Evolutionary conservation across 2,113 vertebrate genomes (phyloP).

Genomic region (Cettia cetti): DNA sequence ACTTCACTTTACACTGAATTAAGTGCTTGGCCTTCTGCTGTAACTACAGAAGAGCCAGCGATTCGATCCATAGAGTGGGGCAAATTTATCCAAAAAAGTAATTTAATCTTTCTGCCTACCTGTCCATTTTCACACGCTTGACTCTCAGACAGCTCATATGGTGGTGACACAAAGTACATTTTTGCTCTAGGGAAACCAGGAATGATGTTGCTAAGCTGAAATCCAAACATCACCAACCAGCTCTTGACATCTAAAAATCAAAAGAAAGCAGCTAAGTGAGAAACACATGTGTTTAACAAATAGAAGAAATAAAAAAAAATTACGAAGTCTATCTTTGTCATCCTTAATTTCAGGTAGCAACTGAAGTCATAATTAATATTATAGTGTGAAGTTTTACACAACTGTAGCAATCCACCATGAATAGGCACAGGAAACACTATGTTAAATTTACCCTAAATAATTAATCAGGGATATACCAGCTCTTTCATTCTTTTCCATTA

Average conservation of each 20-base stretch:
- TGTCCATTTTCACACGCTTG: conserved; percentile 95
- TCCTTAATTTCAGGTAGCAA: neutral
- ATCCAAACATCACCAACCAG: conserved; percentile 99
- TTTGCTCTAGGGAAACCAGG: conserved; percentile 95
- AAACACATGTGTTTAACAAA: neutral
- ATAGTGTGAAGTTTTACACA: neutral
- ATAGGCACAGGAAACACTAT: neutral
- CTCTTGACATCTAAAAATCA: conserved; percentile 92
- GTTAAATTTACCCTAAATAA: neutral
- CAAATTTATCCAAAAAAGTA: neutral
- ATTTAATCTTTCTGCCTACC: conserved; percentile 68
- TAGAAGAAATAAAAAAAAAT: neutral
- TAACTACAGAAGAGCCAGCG: neutral
- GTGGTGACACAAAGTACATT: conserved; percentile 94
- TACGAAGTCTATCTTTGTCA: neutral
- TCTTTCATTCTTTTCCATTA: neutral
- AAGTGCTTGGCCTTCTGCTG: neutral
- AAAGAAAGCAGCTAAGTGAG: conserved; percentile 43
- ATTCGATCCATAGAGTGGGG: neutral
- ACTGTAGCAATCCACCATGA: neutral
- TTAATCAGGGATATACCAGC: neutral
- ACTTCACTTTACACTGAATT: neutral
- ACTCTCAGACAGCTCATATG: conserved; percentile 90
- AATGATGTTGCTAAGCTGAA: conserved; percentile 99
- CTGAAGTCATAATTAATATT: neutral